Evolutionary conservation across 1,140 invertebrate genomes (phyloP), one percentile per base, ranked within the genome.

Genomic region (Choristoneura fumiferana): DNA sequence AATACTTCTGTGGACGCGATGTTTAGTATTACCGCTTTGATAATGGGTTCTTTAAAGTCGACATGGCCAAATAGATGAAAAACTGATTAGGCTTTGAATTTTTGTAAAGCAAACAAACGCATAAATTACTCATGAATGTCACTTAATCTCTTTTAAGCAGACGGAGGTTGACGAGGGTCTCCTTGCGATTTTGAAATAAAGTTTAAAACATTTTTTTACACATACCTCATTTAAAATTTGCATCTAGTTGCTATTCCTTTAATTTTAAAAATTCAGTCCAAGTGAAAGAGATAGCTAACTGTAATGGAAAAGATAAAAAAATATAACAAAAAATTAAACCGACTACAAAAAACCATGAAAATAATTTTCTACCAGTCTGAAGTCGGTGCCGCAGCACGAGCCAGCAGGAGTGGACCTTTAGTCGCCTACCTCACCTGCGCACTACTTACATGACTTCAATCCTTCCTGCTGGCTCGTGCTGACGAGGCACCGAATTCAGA

Each of bases 161-260:
- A 65, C 62, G 63, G 69, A 68, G 67, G 62, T 67, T 80, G 77
- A 80, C 63, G 66, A 76, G 77, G 77, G 77, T 80, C 62, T 54
- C 54, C 53, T 33, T 63, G 60, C 67, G 68, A 73, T 67, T 70
- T 74, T 67, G 69, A 64, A 71, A 63, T 67, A 49, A 67, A 70
- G 60, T 72, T 72, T 67, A 60, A 62, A 69, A 66, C 49, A 60
- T 64, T 65, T 64, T 61, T 64, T 59, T 66, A 54, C 29, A 60
- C 64, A 64, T 60, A 54, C 12, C 18, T 29, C 22, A 29, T 29
- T 29, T 29, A 2, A 29, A 3, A 22, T 43, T 10, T 53, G 39
- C 14, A 59, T 38, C 40, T 15, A 18, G 15, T 18, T 45, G 18
- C 40, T 17, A n/a, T 10, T 18, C 18, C 40, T n/a, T 49, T 49